Evolutionary conservation across 2,888 invertebrate genomes (phyloP).

Genomic region (Cryptocephalus primarius): DNA sequence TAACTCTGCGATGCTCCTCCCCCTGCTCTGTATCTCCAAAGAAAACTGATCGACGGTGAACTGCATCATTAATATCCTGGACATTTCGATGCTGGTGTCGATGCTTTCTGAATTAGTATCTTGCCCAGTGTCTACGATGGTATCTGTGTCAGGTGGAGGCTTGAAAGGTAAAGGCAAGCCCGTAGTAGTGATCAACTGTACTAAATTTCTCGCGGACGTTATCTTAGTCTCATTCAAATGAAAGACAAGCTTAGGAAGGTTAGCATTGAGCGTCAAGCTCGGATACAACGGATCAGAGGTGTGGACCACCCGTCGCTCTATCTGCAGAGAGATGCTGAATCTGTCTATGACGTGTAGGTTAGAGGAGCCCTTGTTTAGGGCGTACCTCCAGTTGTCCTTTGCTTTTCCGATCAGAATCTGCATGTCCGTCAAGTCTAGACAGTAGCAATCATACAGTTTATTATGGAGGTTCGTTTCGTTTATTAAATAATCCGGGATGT

Average conservation of each 20-base stretch:
- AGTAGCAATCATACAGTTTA: slow-evolving; percentile 67
- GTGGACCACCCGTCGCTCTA: slow-evolving; percentile 70
- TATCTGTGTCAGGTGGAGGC: slow-evolving; percentile 21
- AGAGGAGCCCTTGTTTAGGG: slow-evolving; percentile 71
- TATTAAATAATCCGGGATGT: slow-evolving; percentile 23
- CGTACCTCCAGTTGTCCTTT: slow-evolving; percentile 83
- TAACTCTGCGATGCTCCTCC: slow-evolving; percentile 83
- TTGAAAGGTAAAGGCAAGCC: slow-evolving; percentile 39
- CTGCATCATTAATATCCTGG: slow-evolving; percentile 66
- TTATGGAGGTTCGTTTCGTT: slow-evolving; percentile 53
- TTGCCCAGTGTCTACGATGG: slow-evolving; percentile 19
- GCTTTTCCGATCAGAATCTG: slow-evolving; percentile 83
- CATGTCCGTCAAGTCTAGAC: slow-evolving; percentile 68
- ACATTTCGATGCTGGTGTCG: slow-evolving; percentile 42
- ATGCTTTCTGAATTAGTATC: slow-evolving; percentile 39
- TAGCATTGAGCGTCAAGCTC: slow-evolving; percentile 70
- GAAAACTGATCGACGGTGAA: slow-evolving; percentile 83
- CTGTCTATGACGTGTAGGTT: slow-evolving; percentile 66
- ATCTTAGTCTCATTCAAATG: slow-evolving; percentile 91
- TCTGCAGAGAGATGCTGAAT: slow-evolving; percentile 48
- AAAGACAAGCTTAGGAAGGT: slow-evolving; percentile 74
- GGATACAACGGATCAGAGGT: slow-evolving; percentile 84
- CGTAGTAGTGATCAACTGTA: slow-evolving; percentile 34
- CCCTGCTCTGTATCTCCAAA: slow-evolving; percentile 74
- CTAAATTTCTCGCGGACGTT: slow-evolving; percentile 48